Percentiles rank a stretch among this genome's conserved stretches.
Evolutionary conservation across 2,797 vertebrate species (phyloP).

Genomic region (Pseudochirops cupreus): DNA sequence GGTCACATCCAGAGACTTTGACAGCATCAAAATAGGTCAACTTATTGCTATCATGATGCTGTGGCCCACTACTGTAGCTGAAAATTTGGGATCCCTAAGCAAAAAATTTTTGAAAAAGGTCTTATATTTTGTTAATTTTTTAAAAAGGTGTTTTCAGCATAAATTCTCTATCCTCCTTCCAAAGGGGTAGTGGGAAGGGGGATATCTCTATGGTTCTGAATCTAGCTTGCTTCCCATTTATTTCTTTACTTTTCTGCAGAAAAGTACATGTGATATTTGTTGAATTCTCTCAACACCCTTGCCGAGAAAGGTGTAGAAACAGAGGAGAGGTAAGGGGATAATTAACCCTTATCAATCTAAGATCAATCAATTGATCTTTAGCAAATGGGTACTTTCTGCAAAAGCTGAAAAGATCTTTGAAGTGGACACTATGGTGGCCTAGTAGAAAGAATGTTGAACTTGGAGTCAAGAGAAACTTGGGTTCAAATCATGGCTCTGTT

Average conservation of each 20-base stretch:
- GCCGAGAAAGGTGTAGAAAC: background rate
- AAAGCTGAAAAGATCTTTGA: constrained; percentile 32
- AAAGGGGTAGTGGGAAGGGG: constrained; percentile 14
- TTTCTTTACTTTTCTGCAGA: constrained; percentile 38
- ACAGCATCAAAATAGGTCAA: constrained; percentile 44
- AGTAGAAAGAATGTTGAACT: background rate
- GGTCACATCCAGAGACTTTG: constrained; percentile 61
- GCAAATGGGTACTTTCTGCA: constrained; percentile 48
- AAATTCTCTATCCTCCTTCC: constrained; percentile 17
- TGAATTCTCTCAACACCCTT: background rate
- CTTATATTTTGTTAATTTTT: constrained; percentile 28
- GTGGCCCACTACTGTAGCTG: constrained; percentile 32
- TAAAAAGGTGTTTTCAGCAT: constrained; percentile 42
- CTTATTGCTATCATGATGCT: constrained; percentile 36
- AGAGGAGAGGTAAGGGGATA: background rate
- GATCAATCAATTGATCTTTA: background rate
- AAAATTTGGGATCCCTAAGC: constrained; percentile 24
- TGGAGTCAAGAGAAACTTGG: background rate
- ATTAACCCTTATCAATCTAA: background rate
- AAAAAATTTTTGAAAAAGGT: background rate
- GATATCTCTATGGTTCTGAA: background rate
- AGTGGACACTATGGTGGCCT: background rate
- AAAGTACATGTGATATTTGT: background rate
- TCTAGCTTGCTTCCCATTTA: background rate
- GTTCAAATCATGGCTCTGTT: background rate